Base-by-base conservation (phyloP, 2,797 vertebrate species). In the Phaenicophaeus curvirostris region DNA sequence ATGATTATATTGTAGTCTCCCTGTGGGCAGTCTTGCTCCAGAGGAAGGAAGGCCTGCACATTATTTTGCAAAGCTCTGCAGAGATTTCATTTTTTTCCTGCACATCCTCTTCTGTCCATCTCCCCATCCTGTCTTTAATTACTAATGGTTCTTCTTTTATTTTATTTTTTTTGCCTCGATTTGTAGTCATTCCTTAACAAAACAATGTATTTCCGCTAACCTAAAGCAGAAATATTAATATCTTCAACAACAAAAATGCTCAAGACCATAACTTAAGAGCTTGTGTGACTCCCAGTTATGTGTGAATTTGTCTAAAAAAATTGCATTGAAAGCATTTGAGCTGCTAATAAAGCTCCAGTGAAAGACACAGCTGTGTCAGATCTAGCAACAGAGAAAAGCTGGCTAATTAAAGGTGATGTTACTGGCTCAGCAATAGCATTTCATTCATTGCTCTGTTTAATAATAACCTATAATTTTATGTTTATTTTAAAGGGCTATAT, bases 351-450 rank as follows among this genome's bases (percentile, higher is more conserved):
- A 89, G 41, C 25, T 6, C 9, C 18, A 65, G 33, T 57, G 53
- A 91, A 79, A 69, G 59, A 69, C 27, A 81, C 18, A 82, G 27
- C 48, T 93, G 50, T 87, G 81, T 69, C 39, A 53, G 28, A 88
- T n/a, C 55, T 76, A 91, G 54, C 41, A 61, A 79, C 89, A 87
- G 61, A 85, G n/a, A 90, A 87, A 90, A 90, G 4, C 16, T 74
- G 74, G 31, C 50, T 95, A 50, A 92, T 80, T 79, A 31, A 74
- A 95, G 55, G 53, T 94, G 67, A 39, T 89, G 53, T 46, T 80
- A 54, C 65, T 95, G 90, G 68, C 72, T 92, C 50, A 85, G 77
- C 42, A 89, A 82, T 54, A 94, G 21, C 41, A 72, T 85, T 93
- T 93, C 30, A 74, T 94, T 93, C 21, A 44, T 61, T 74, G 27